Evolutionary conservation across 2,797 vertebrate species (phyloP).

Genomic region (Cygnus olor): DNA sequence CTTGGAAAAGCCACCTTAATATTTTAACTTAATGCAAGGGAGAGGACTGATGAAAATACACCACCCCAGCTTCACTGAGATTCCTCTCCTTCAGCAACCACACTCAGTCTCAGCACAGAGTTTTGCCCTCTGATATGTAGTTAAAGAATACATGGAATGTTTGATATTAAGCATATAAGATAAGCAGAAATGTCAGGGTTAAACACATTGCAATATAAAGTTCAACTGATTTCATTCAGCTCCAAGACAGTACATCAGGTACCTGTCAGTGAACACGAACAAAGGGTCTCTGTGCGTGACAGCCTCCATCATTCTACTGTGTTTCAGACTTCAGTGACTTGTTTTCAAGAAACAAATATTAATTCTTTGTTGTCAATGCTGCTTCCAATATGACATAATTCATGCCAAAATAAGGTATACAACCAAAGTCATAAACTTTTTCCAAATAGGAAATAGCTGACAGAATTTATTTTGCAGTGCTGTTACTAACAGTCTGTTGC

Average conservation of each 20-base stretch:
- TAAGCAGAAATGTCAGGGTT: not conserved
- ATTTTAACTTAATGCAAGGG: not conserved
- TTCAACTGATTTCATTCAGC: not conserved
- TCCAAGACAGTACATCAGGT: not conserved
- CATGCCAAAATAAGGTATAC: not conserved
- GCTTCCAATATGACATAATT: not conserved
- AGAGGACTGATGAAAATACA: not conserved
- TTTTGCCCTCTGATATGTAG: not conserved
- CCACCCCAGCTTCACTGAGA: not conserved
- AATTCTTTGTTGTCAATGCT: not conserved
- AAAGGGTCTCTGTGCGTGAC: not conserved
- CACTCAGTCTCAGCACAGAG: not conserved
- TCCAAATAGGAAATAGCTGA: not conserved
- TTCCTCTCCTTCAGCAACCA: not conserved
- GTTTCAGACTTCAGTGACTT: not conserved
- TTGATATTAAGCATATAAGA: not conserved
- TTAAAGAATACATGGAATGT: not conserved
- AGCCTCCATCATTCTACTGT: not conserved
- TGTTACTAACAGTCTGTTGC: rapidly evolving
- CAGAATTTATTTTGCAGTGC: not conserved
- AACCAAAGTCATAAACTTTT: not conserved
- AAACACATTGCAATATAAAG: not conserved
- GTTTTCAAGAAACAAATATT: not conserved
- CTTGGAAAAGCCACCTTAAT: not conserved
- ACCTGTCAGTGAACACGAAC: not conserved